phyloP scores from a whole-genome alignment of 30 jellyfish, hydroid and myxozoan species.

The Hydractinia echinata region DNA sequence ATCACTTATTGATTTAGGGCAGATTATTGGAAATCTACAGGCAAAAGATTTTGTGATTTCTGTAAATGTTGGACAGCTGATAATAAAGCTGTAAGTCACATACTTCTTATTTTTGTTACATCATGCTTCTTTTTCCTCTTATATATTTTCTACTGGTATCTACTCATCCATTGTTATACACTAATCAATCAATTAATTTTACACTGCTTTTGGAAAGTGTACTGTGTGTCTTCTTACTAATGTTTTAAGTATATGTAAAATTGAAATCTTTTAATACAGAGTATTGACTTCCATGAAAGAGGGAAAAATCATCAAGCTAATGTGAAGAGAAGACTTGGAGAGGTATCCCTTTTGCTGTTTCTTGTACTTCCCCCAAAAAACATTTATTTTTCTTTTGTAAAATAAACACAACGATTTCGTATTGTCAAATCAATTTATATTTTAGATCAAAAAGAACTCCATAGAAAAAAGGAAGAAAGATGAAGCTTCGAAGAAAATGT shows the following conservation, averaged over 20 bases:
- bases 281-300: slow-evolving; percentile 88
- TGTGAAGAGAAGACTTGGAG: slow-evolving; percentile 79
- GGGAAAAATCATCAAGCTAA: slow-evolving; percentile 88
- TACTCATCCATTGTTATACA: neutral
- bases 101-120: too few relatives aligned
- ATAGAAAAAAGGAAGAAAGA: slow-evolving; percentile 62
- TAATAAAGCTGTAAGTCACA: slow-evolving; percentile 71
- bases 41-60: slow-evolving; percentile 74
- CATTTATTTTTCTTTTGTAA: neutral
- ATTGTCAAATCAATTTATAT: neutral
- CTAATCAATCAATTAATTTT: neutral
- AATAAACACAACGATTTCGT: neutral
- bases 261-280: slow-evolving; percentile 29
- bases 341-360: slow-evolving; percentile 43
- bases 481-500: slow-evolving; percentile 49
- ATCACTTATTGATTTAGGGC: slow-evolving; percentile 41
- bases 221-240: too few relatives aligned
- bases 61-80: slow-evolving; percentile 99
- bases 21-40: slow-evolving; percentile 84
- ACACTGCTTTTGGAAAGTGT: neutral
- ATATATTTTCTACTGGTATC: too few relatives aligned
- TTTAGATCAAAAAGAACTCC: slow-evolving; percentile 75
- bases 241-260: neutral
- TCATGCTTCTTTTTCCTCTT: too few relatives aligned
- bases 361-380: neutral